These are phyloP conservation scores for Penaeus vannamei DNA, from an alignment of 1,140 invertebrate genomes.

Conservation along the genomic window DNA sequence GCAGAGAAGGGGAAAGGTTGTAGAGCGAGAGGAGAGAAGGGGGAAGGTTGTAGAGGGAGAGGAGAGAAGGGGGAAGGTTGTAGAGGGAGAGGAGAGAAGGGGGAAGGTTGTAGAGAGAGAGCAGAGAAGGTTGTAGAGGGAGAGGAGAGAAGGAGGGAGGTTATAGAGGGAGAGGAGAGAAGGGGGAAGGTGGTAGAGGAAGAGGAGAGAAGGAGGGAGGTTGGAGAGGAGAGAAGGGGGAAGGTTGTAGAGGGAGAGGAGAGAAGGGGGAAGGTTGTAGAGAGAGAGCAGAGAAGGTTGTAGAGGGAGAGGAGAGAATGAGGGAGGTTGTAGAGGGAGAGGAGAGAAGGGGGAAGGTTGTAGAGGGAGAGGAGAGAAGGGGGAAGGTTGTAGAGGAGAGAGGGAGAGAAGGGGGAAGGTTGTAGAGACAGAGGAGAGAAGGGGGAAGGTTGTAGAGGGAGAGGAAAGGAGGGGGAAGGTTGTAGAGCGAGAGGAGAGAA, in stretches of 20 bases:
- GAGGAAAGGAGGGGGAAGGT: no score
- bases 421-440: no score
- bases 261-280: not conserved
- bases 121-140: no score
- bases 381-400: not conserved
- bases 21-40: not conserved
- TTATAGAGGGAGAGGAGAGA: not conserved
- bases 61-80: constrained; percentile 9
- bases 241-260: no score
- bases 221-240: not conserved
- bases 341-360: not conserved
- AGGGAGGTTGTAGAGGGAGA: not conserved
- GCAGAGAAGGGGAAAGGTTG: no score
- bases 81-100: not conserved
- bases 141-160: not conserved
- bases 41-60: not conserved
- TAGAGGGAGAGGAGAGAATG: constrained; percentile 13
- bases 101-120: not conserved
- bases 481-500: not conserved
- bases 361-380: no score
- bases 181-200: not conserved
- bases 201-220: not conserved
- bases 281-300: no score
- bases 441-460: no score
- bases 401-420: no score